These are phyloP conservation scores for Epicampocera succincta DNA, from an alignment of 2,888 invertebrate species.

Conservation along the genomic window DNA sequence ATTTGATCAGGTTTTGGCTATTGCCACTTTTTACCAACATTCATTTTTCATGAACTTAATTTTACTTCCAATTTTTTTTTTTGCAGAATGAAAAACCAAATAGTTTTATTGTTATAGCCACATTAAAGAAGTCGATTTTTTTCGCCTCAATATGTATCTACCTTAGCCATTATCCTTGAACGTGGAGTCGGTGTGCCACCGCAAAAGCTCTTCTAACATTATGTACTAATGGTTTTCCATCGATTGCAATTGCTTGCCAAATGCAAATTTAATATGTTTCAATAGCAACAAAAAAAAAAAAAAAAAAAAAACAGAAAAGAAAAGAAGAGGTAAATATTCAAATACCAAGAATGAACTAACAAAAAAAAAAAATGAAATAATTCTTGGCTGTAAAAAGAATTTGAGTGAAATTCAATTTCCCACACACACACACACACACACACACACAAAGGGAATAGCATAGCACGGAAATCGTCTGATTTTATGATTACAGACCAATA, in stretches of 20 bases:
- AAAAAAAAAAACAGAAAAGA: constrained; percentile 46
- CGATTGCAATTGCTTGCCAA: constrained; percentile 68
- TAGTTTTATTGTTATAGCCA: constrained; percentile 68
- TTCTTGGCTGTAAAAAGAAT: constrained; percentile 22
- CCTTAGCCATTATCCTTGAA: constrained; percentile 38
- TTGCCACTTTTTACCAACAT: constrained; percentile 4
- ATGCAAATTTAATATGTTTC: constrained; percentile 68
- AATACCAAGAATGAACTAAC: constrained; percentile 59
- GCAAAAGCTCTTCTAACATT: constrained; percentile 50
- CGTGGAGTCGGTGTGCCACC: constrained; percentile 18
- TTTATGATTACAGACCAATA: constrained; percentile 70
- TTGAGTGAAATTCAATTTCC: not conserved
- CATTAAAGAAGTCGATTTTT: constrained; percentile 56
- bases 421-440: constrained; percentile 14
- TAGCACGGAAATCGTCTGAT: constrained; percentile 67
- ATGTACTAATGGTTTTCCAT: constrained; percentile 67
- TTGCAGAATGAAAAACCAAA: constrained; percentile 44
- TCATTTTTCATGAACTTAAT: constrained; percentile 49
- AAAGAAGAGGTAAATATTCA: constrained; percentile 52
- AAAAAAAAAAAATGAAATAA: constrained; percentile 48
- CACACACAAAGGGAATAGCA: constrained; percentile 18
- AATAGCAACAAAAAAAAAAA: constrained; percentile 29
- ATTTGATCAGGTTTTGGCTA: not conserved
- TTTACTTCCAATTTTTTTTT: constrained; percentile 22
- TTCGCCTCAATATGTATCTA: constrained; percentile 13